Evolutionary conservation across 2,113 vertebrate species (phyloP), one percentile per base, ranked within the genome.

Genomic region (Oreochromis tanganicae): DNA sequence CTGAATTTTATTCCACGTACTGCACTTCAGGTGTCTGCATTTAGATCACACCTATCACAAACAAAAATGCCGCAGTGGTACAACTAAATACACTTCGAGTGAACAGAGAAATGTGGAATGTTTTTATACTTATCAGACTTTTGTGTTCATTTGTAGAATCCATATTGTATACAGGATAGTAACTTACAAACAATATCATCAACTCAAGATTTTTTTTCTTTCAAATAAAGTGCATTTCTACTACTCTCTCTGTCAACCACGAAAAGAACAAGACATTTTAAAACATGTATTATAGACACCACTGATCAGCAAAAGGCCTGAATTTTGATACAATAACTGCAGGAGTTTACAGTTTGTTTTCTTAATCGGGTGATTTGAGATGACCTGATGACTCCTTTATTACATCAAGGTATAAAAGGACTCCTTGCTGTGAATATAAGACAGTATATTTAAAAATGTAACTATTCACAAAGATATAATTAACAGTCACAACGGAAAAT

Each of bases 161-260:
- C 55, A 86, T 90, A 82, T 83, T 87, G 79, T 91, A 79, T 92
- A 91, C 82, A 85, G 84, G 93, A 92, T 91, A 93, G 91, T 83
- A 91, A 93, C 82, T 90, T 92, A 93, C 87, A 92, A 92, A 94
- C 83, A 92, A 91, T 90, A 93, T 61, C 81, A 92, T 80, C 82
- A 91, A 90, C 92, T 88, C 4, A 88, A 80, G 83, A 84, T 89
- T 57, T 68, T 87, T 61, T 84, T 86, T 78, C 89, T 87, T 38
- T 78, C 27, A 95, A 96, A 96, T 96, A 97, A 97, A 97, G 96
- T 97, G 96, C 96, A 95, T 96, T 92, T 91, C 82, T 84, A 95
- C 90, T 88, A 94, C 83, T 91, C 66, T 89, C 90, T 87, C 82
- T 85, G 85, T 85, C 89, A 92, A 81, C 80, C 82, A 91, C 87